Percentiles rank a stretch among this genome's conserved stretches.
These are phyloP conservation scores for Ryuthela nishihirai DNA, from an alignment of 2,888 invertebrate species.

Conservation along the genomic window DNA sequence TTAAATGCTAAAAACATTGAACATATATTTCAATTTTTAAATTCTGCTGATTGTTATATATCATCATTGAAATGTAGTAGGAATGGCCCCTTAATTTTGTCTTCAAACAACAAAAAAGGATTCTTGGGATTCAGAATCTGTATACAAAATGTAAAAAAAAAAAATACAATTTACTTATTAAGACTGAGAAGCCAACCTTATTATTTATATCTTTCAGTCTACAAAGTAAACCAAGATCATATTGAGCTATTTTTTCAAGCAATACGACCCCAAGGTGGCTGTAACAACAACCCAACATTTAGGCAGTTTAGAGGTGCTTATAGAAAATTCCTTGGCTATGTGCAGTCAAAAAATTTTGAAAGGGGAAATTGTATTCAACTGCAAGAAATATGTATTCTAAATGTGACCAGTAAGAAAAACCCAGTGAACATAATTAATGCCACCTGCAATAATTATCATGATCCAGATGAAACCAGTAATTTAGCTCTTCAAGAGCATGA, in stretches of 20 bases:
- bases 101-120: neutral
- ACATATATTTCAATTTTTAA: neutral
- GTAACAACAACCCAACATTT: constrained; percentile 2
- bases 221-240: neutral
- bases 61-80: neutral
- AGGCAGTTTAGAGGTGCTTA: neutral
- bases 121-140: constrained; percentile 6
- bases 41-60: neutral
- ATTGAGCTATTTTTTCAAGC: constrained; percentile 4
- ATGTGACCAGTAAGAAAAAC: neutral
- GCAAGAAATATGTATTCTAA: neutral
- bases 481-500: no score
- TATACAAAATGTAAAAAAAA: neutral
- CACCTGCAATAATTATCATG: no score
- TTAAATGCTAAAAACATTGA: neutral
- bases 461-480: no score
- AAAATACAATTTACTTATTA: neutral
- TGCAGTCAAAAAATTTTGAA: neutral
- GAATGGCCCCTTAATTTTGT: neutral
- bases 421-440: no score
- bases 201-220: neutral
- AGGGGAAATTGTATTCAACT: constrained; percentile 1
- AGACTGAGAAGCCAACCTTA: neutral
- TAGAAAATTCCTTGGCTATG: neutral
- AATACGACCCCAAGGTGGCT: neutral